Evolutionary conservation across 1,140 invertebrate species (phyloP), one percentile per base, ranked within the genome.

Genomic region (Bombus vancouverensis): DNA sequence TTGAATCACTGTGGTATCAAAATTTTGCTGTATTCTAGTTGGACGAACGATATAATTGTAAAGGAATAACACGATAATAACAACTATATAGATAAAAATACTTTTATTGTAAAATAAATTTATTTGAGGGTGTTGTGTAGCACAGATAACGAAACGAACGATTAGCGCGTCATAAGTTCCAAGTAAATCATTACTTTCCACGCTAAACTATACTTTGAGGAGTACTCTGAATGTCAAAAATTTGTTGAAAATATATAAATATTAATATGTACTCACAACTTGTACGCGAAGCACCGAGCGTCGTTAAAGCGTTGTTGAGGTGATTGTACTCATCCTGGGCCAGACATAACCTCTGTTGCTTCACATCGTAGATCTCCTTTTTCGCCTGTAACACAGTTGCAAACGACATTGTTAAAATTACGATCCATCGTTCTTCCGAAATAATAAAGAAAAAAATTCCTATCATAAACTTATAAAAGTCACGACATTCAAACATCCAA

Each of bases 241-340:
- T 34, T 65, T 65, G 12, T 37, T 53, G 57, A 37, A 71, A 72
- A 80, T 66, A 85, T 72, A 37, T 65, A 73, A 13, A 62, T 28
- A 78, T 86, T 73, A 78, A 77, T 72, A 57, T 86, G 86, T 94
- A 98, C 97, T 97, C 95, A 98, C 98, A 96, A 94, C 98, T 98
- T 83, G 97, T 98, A 88, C 97, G 96, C 72, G 98, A 98, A 71
- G 97, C 97, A 66, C 97, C 97, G 77, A 98, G 96, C 62, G 97
- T 98, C n/a, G 97, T 96, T 32, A 98, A 95, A 32, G 97, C 97
- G 93, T 98, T 98, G 95, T 98, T 98, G 10, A 99, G 96, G 94
- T 99, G 98, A 94, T 98, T 98, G 95, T 98, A 99, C 95, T 99
- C 98, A 94, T 99, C 98, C 94, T 99, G 98, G 65, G 98, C 98